Evolutionary conservation across 2,888 invertebrate genomes (phyloP).

Genomic region (Phorcus lineatus): DNA sequence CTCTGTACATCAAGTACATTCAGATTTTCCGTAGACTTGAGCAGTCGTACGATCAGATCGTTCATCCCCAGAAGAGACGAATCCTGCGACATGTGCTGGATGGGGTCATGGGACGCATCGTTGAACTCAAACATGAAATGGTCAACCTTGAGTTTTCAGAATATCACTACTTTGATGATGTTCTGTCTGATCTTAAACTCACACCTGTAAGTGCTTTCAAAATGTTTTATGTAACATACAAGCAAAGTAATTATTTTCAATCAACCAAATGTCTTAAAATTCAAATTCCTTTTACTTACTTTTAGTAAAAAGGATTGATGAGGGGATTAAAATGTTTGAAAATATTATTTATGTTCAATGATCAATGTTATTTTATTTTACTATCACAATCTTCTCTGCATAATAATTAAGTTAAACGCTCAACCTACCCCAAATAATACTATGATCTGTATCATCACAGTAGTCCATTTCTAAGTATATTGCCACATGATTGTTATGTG

Average conservation of each 20-base stretch:
- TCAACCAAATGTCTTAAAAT: neutral
- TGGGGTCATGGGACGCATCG: slow-evolving; percentile 84
- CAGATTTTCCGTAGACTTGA: slow-evolving; percentile 85
- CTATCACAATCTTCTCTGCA: no score
- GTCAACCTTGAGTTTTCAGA: slow-evolving; percentile 91
- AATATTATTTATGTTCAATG: no score
- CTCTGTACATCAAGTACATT: slow-evolving; percentile 88
- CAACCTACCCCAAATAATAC: no score
- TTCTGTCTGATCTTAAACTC: slow-evolving; percentile 83
- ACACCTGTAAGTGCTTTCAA: slow-evolving; percentile 79
- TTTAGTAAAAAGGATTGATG: no score
- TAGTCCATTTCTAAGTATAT: no score
- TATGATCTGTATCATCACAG: no score
- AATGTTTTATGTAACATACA: neutral
- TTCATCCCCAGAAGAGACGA: slow-evolving; percentile 93
- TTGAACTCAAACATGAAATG: slow-evolving; percentile 91
- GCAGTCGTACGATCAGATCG: slow-evolving; percentile 90
- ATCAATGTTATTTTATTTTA: no score
- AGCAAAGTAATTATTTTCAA: neutral
- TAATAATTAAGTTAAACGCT: no score
- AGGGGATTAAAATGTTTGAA: no score
- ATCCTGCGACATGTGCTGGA: slow-evolving; percentile 80
- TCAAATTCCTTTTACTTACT: no score
- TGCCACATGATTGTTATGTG: no score
- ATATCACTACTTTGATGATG: slow-evolving; percentile 90